Base-by-base conservation (phyloP, 2,113 vertebrate genomes). In the Raja brachyura region DNA sequence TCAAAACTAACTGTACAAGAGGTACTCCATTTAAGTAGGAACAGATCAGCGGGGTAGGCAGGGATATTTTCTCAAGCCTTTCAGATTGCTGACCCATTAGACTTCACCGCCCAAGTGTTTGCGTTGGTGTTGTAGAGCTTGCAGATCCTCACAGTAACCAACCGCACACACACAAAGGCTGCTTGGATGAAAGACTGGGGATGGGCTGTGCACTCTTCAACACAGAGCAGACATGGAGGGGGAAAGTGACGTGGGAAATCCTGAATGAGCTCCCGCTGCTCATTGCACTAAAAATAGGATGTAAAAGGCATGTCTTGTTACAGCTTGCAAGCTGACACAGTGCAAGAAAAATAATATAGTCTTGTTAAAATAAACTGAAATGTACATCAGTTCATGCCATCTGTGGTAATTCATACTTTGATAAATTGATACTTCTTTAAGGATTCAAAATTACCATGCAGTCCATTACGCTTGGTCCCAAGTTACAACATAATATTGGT, bases 261-360 rank as follows among this genome's bases (percentile, higher is more conserved):
- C 31, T 33, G 31, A 20, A 90, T 31, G 79, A 83, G 48, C 39
- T 56, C 54, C 39, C 13, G 22, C 18, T 56, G 22, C 6, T 10
- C 79, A 83, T 59, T 83, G 48, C 79, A 83, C 79, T 83, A 59
- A 83, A 83, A 83, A 13, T 59, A 28, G 79, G 79, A 83, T 56
- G 20, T 59, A 83, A 56, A 56, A 56, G 20, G 22, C 20, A 83
- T 28, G 20, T 83, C 79, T 83, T 56, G 22, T 83, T 56, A 83
- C 79, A 59, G 79, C 22, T 83, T 48, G 79, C 48, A 83, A 83
- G 28, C 79, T 54, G 75, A 11, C 79, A 81, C 78, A 56, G 4
- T 83, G 79, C 48, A 83, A 83, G 79, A 81, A 81, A 81, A 81
- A 54, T 56, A 81, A 81, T 56, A 56, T 54, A 54, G 18, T 83